These are phyloP conservation scores for Orchesellides sinensis DNA, from an alignment of 2,888 invertebrate species.

Conservation along the genomic window DNA sequence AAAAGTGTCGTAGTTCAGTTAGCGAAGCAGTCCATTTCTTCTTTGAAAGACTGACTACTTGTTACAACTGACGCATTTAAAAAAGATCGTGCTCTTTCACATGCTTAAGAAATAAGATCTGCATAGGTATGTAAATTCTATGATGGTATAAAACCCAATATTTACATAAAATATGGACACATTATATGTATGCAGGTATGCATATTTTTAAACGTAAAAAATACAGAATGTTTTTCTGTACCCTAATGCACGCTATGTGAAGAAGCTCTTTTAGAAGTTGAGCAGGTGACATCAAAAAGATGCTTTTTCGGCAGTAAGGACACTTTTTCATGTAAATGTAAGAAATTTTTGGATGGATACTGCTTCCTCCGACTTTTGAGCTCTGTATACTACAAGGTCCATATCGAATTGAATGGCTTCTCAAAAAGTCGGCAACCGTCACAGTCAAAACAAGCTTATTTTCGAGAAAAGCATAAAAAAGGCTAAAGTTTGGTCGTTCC, in stretches of 20 bases:
- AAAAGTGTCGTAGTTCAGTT: conserved; percentile 74
- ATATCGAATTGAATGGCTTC: background rate
- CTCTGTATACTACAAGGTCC: background rate
- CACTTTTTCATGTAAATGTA: conserved; percentile 44
- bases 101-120: background rate
- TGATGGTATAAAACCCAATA: background rate
- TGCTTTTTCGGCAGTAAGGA: conserved; percentile 39
- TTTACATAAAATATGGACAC: too few species aligned
- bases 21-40: conserved; percentile 68
- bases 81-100: background rate
- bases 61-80: conserved; percentile 24
- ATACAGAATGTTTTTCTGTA: too few species aligned
- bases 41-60: conserved; percentile 28
- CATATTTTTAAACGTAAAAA: too few species aligned
- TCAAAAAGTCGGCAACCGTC: background rate
- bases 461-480: background rate
- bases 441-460: conserved; percentile 1
- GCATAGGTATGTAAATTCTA: too few species aligned
- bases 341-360: conserved; percentile 2
- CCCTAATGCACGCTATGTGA: background rate
- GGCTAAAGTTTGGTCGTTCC: background rate
- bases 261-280: conserved; percentile 19
- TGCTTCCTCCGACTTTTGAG: background rate
- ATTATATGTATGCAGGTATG: too few species aligned
- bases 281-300: conserved; percentile 61